Base-by-base conservation (phyloP, 2,888 invertebrate species). In the Gari tellinella region DNA sequence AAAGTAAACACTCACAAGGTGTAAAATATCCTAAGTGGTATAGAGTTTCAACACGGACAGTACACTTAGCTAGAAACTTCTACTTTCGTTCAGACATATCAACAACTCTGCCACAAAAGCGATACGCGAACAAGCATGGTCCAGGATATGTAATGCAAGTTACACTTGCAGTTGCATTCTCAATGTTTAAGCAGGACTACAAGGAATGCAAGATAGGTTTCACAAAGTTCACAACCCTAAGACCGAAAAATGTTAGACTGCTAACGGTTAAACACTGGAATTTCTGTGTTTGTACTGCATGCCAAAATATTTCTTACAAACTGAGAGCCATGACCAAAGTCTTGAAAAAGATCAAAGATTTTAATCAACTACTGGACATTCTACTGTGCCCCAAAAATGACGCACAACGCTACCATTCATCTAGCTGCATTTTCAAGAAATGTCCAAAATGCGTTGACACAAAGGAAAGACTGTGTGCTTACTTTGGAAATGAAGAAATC, bases 91-190 rank as follows among this genome's bases (percentile, higher is more conserved):
- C 15, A 53, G 74, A 65, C 23, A 45, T 70, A 37, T 63, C 73
- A 51, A 63, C 53, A 31, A 41, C 57, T n/a, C 60, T 73, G 14
- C 73, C 73, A 45, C 67, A 69, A 25, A 68, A 61, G 38, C 23
- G 74, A 38, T 74, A 69, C 52, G 64, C 64, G 1, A 69, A 60
- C 46, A 74, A 69, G 41, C 60, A 74, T 61, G 74, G 74, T 15
- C 74, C 74, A 38, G 53, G 68, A 10, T 64, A 64, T 60, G 45
- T 67, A 8, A 67, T 73, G 67, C 63, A 73, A 64, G 10, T 8
- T 19, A 55, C 53, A 17, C 37, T 63, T 7, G 19, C 23, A 58
- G 62, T 37, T 51, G 67, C 72, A 37, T 73, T 48, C 53, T n/a
- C 51, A 48, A 12, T 68, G 52, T 73, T 68, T 45, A 49, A 45